phyloP scores from a whole-genome alignment of 2,888 invertebrate species.

The Agonum fuliginosum region DNA sequence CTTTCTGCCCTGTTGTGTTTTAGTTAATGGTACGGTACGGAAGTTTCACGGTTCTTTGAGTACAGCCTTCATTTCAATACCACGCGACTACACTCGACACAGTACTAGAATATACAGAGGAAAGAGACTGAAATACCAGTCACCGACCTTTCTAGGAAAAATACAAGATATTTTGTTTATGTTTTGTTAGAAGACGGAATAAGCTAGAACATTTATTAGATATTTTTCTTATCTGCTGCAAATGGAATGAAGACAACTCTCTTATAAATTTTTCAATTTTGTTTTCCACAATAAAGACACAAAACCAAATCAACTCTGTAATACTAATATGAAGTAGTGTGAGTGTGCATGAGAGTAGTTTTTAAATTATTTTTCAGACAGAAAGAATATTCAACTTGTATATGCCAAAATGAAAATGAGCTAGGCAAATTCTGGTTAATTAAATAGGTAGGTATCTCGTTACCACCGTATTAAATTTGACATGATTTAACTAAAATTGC shows the following conservation, averaged over 20 bases:
- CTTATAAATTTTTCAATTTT: too few relatives aligned
- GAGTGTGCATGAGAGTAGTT: too few relatives aligned
- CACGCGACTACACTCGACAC: neutral
- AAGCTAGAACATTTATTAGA: neutral
- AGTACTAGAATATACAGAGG: neutral
- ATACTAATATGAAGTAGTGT: too few relatives aligned
- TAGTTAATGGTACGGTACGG: slow-evolving; percentile 2
- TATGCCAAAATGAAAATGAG: too few relatives aligned
- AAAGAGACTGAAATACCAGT: neutral
- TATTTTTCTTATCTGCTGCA: slow-evolving; percentile 37
- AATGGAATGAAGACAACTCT: slow-evolving; percentile 24
- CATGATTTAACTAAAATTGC: too few relatives aligned
- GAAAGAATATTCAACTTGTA: too few relatives aligned
- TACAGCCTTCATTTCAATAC: slow-evolving; percentile 31
- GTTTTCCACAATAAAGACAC: neutral
- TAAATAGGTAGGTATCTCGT: too few relatives aligned
- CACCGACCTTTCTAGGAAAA: slow-evolving; percentile 10
- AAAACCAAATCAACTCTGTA: neutral
- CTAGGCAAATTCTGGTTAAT: too few relatives aligned
- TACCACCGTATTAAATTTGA: too few relatives aligned
- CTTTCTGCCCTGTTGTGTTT: slow-evolving; percentile 26
- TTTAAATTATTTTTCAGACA: too few relatives aligned
- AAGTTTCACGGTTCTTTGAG: slow-evolving; percentile 26
- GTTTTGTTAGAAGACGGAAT: slow-evolving; percentile 1
- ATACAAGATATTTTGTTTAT: slow-evolving; percentile 4